phyloP scores from a whole-genome alignment of 2,888 invertebrate genomes.

The Sesia bembeciformis region DNA sequence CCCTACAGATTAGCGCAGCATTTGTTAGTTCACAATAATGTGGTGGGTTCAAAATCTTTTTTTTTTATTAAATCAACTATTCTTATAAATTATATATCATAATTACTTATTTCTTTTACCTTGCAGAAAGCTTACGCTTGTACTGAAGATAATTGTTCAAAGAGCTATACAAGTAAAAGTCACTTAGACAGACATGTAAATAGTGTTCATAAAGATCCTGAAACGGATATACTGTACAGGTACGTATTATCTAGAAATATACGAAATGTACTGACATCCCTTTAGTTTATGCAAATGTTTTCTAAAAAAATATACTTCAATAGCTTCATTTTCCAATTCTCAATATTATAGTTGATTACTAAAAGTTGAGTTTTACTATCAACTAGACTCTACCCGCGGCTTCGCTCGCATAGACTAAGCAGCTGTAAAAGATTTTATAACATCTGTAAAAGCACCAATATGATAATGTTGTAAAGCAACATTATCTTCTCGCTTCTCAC shows the following conservation, averaged over 20 bases:
- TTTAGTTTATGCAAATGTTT: too few species aligned
- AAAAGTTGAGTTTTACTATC: too few species aligned
- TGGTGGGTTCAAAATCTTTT: constrained; percentile 48
- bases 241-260: constrained; percentile 13
- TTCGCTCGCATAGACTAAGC: too few species aligned
- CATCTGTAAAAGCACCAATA: too few species aligned
- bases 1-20: constrained; percentile 73
- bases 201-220: constrained; percentile 48
- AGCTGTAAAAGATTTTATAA: too few species aligned
- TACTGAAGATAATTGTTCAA: constrained; percentile 69
- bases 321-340: too few species aligned
- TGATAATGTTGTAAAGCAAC: too few species aligned
- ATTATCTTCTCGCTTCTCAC: too few species aligned
- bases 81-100: background rate
- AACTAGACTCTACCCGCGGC: too few species aligned
- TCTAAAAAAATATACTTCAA: too few species aligned
- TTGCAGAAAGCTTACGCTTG: constrained; percentile 76
- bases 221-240: constrained; percentile 40
- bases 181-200: constrained; percentile 76
- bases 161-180: constrained; percentile 75
- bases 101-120: background rate
- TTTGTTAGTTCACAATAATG: constrained; percentile 68
- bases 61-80: background rate
- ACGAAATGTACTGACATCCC: too few species aligned
- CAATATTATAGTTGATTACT: too few species aligned